A percentile compares a stretch with the other conserved stretches of the same genome.
These are phyloP conservation scores for Cotesia congregata DNA, from an alignment of 2,888 invertebrate genomes.

Conservation along the genomic window DNA sequence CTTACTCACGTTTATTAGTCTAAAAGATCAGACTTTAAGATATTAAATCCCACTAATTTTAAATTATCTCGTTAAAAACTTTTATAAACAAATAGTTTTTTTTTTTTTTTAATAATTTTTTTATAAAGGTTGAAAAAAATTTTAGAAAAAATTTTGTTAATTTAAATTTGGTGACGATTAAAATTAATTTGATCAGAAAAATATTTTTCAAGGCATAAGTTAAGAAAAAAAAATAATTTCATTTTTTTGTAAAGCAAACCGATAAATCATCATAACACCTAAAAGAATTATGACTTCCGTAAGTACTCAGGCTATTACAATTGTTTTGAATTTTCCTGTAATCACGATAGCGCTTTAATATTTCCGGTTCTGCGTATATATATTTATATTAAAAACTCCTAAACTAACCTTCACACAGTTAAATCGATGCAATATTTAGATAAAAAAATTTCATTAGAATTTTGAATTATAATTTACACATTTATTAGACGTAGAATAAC, in stretches of 20 bases:
- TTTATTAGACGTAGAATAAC: constrained; percentile 5
- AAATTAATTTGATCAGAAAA: too few relatives aligned
- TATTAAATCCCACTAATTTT: constrained; percentile 28
- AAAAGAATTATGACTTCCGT: constrained; percentile 49
- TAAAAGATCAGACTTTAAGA: constrained; percentile 23
- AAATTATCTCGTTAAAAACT: constrained; percentile 32
- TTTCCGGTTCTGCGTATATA: constrained; percentile 41
- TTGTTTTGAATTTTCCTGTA: constrained; percentile 47
- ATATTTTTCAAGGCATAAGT: too few relatives aligned
- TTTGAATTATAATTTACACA: background rate
- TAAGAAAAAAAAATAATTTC: constrained; percentile 7
- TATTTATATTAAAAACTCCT: constrained; percentile 20
- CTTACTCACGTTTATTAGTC: constrained; percentile 26
- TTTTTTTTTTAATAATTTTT: too few relatives aligned
- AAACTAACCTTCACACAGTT: background rate
- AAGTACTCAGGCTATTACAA: constrained; percentile 27
- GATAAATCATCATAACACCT: constrained; percentile 47
- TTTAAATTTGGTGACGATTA: background rate
- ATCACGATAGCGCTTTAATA: constrained; percentile 49
- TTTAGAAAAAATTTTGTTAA: constrained; percentile 3
- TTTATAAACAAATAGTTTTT: background rate
- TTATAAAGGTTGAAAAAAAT: background rate
- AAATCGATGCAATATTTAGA: background rate
- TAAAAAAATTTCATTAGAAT: too few relatives aligned
- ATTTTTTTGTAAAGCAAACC: constrained; percentile 36